Evolutionary conservation across 2,113 vertebrate species (phyloP).

Genomic region (Engystomops pustulosus): DNA sequence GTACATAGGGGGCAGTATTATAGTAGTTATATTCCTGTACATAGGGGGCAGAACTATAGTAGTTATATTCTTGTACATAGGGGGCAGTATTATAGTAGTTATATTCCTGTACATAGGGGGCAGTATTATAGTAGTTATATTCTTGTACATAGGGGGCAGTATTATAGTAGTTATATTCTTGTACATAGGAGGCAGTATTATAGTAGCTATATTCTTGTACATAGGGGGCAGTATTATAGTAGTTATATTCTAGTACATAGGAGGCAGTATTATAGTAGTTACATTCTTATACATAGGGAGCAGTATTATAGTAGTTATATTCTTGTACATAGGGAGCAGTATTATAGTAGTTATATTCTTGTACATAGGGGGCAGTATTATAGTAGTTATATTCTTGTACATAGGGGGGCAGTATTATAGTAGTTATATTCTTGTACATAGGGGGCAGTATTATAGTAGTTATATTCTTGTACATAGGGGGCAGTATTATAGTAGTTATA

Average conservation of each 20-base stretch:
- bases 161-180: constrained; percentile 2
- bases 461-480: neutral
- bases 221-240: constrained; percentile 2
- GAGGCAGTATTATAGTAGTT: neutral
- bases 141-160: neutral
- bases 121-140: constrained; percentile 5
- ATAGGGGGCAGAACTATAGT: too few species aligned
- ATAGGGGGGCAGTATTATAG: too few species aligned
- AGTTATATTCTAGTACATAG: neutral
- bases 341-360: too few species aligned
- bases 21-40: constrained; percentile 12
- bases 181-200: neutral
- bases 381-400: too few species aligned
- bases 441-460: neutral
- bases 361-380: too few species aligned
- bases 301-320: too few species aligned
- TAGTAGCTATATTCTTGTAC: neutral
- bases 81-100: too few species aligned
- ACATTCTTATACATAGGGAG: too few species aligned
- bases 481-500: neutral
- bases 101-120: too few species aligned
- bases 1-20: constrained; percentile 1
- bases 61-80: too few species aligned
- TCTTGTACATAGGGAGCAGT: too few species aligned
- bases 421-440: too few species aligned